phyloP scores from a whole-genome alignment of 2,888 invertebrate species.

The Nemapogon koenigi region DNA sequence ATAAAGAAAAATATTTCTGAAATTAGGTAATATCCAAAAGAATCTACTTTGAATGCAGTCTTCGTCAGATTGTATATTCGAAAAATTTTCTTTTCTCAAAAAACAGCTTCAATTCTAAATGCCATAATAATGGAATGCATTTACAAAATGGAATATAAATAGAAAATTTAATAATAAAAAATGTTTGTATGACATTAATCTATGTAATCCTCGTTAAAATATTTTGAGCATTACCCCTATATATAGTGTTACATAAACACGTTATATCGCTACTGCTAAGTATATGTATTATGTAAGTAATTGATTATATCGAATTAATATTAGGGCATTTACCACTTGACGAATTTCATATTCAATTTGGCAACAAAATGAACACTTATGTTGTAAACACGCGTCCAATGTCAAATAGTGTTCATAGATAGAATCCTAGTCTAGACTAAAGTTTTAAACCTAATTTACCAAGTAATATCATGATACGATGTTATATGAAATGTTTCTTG shows the following conservation, averaged over 20 bases:
- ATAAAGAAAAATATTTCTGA: slow-evolving; percentile 35
- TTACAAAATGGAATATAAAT: slow-evolving; percentile 27
- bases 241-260: slow-evolving; percentile 36
- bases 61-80: slow-evolving; percentile 45
- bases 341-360: slow-evolving; percentile 48
- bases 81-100: slow-evolving; percentile 31
- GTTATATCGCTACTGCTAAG: slow-evolving; percentile 40
- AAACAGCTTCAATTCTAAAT: slow-evolving; percentile 21
- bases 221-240: slow-evolving; percentile 58
- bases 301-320: slow-evolving; percentile 42
- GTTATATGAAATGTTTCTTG: no score
- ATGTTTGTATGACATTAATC: no score
- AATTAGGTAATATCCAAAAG: slow-evolving; percentile 33
- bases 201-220: slow-evolving; percentile 49
- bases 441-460: no score
- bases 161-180: no score
- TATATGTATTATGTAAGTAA: slow-evolving; percentile 28
- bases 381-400: slow-evolving; percentile 26
- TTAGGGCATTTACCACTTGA: slow-evolving; percentile 28
- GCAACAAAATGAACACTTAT: slow-evolving; percentile 54
- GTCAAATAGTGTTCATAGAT: no score
- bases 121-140: slow-evolving; percentile 36
- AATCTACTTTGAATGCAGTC: slow-evolving; percentile 50
- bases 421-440: no score
- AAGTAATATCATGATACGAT: no score